Conservation (phyloP, 2,797 vertebrate genomes). For the Microchirus variegatus region DNA sequence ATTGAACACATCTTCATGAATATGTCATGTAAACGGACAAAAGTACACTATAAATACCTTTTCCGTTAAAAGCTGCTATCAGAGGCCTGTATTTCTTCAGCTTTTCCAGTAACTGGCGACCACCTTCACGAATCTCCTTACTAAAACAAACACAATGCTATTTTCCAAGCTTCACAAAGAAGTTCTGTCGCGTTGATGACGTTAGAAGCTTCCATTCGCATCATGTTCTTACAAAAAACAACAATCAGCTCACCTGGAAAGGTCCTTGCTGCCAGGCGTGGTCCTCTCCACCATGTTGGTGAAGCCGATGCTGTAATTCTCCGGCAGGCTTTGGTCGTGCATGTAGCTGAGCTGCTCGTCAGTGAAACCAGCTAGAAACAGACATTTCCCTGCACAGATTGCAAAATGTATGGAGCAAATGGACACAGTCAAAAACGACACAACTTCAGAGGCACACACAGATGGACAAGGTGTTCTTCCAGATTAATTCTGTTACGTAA, state of each 20-base stretch:
- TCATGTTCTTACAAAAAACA: too few relatives aligned
- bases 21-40: neutral
- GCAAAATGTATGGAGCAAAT: neutral
- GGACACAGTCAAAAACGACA: neutral
- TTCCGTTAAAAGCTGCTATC: constrained; percentile 97
- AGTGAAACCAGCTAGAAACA: constrained; percentile 94
- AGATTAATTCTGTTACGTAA: too few relatives aligned
- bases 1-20: neutral
- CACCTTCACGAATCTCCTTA: constrained; percentile 98
- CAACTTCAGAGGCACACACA: too few relatives aligned
- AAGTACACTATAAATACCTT: constrained; percentile 69
- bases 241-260: constrained; percentile 86
- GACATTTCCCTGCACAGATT: constrained; percentile 90
- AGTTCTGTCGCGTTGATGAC: neutral
- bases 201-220: neutral
- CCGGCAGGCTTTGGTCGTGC: constrained; percentile 92
- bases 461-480: too few relatives aligned
- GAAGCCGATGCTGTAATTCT: constrained; percentile 94
- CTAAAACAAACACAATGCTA: constrained; percentile 67
- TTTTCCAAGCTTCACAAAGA: neutral
- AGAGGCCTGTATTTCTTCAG: constrained; percentile 94
- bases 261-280: constrained; percentile 97
- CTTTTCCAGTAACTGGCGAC: constrained; percentile 94
- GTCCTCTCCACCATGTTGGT: constrained; percentile 99
- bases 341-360: constrained; percentile 91